Evolutionary conservation across 2,888 invertebrate genomes (phyloP).

Genomic region (Orchestes rusci): DNA sequence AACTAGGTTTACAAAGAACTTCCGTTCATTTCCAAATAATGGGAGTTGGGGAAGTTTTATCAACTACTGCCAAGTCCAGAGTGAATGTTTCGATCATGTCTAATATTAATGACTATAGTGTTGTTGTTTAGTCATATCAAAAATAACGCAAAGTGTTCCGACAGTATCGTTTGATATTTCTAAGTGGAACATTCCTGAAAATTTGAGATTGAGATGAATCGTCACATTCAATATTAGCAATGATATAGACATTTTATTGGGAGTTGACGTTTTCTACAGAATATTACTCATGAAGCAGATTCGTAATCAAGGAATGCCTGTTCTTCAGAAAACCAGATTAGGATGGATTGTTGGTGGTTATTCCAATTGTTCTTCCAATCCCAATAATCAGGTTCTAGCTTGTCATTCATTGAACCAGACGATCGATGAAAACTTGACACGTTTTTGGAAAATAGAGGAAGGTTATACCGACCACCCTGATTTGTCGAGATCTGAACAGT

Average conservation of each 20-base stretch:
- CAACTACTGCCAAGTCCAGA: neutral
- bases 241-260: too few species aligned
- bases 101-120: too few species aligned
- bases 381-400: neutral
- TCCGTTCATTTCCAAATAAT: slow-evolving; percentile 2
- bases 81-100: slow-evolving; percentile 9
- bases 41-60: slow-evolving; percentile 4
- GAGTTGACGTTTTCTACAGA: neutral
- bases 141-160: too few species aligned
- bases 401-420: slow-evolving; percentile 2
- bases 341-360: slow-evolving; percentile 3
- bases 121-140: too few species aligned
- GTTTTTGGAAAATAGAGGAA: slow-evolving; percentile 1
- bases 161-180: slow-evolving; percentile 5
- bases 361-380: neutral
- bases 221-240: too few species aligned
- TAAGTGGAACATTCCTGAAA: too few species aligned
- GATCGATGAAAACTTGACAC: slow-evolving; percentile 1
- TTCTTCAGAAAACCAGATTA: slow-evolving; percentile 2
- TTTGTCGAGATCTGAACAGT: slow-evolving; percentile 1
- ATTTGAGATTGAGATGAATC: too few species aligned
- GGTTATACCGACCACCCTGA: neutral
- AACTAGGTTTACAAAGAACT: neutral
- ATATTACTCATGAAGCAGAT: neutral
- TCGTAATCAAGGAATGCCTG: neutral